Evolutionary conservation across 2,888 invertebrate species (phyloP).

Genomic region (Heliconius aoede): DNA sequence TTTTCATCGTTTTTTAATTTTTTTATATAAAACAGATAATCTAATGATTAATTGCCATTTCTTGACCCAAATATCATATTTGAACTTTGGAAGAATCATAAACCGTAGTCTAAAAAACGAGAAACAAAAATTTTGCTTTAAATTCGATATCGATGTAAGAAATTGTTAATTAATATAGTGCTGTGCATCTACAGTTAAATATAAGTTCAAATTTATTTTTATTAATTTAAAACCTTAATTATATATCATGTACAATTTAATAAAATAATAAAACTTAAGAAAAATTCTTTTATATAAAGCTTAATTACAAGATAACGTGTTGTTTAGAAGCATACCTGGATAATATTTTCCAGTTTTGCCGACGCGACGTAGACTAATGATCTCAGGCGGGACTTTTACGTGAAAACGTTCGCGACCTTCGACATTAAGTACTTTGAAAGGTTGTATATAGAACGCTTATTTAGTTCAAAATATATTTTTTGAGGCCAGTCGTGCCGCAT

Average conservation of each 20-base stretch:
- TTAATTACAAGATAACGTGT: constrained; percentile 31
- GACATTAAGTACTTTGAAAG: constrained; percentile 35
- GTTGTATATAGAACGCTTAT: constrained; percentile 20
- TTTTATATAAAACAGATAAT: too few species aligned
- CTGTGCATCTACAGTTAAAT: neutral
- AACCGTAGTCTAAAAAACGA: too few species aligned
- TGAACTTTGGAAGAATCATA: too few species aligned
- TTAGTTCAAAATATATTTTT: neutral
- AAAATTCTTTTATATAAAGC: constrained; percentile 10
- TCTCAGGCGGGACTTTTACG: constrained; percentile 30
- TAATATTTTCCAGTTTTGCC: constrained; percentile 36
- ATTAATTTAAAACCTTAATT: neutral
- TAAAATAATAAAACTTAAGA: neutral
- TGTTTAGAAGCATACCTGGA: constrained; percentile 22
- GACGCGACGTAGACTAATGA: constrained; percentile 41
- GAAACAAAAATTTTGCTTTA: too few species aligned
- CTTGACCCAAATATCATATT: too few species aligned
- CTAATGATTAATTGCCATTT: too few species aligned
- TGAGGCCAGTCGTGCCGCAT: too few species aligned
- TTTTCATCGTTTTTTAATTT: too few species aligned
- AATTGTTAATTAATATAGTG: neutral
- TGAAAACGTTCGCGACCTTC: constrained; percentile 34
- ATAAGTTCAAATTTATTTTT: neutral
- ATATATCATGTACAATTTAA: neutral
- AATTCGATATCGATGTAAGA: neutral